Conservation (phyloP, 2,113 vertebrate genomes). For the Paraplagusia blochii region DNA sequence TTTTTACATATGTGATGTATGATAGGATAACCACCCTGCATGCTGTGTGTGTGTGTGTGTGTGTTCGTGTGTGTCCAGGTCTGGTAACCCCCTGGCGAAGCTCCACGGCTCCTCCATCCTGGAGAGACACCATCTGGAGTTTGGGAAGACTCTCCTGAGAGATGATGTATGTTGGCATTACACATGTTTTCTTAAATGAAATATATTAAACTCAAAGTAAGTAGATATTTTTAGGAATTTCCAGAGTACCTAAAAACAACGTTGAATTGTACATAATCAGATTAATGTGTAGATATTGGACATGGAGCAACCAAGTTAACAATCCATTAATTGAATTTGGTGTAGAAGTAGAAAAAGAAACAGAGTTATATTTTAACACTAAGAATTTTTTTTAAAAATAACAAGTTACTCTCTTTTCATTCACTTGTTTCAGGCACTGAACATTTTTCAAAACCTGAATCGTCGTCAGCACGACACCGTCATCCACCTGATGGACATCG, state of each 20-base stretch:
- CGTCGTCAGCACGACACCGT: conserved; percentile 76
- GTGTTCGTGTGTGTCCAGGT: conserved; percentile 56
- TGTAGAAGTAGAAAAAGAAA: too few species aligned
- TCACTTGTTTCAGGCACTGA: conserved; percentile 64
- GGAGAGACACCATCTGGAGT: conserved; percentile 81
- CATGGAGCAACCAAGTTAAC: too few species aligned
- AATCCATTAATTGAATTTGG: too few species aligned
- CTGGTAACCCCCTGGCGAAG: conserved; percentile 79
- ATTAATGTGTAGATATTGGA: too few species aligned
- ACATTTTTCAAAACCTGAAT: conserved; percentile 81
- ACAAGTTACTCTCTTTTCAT: background rate
- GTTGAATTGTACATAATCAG: too few species aligned
- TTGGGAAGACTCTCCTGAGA: conserved; percentile 78
- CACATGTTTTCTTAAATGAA: background rate
- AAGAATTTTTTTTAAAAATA: too few species aligned
- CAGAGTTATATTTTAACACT: too few species aligned
- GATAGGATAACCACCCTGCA: conserved; percentile 31
- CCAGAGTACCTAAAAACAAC: too few species aligned
- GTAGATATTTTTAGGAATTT: too few species aligned
- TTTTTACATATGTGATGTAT: conserved; percentile 46
- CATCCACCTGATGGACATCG: conserved; percentile 80
- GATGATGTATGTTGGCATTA: conserved; percentile 68
- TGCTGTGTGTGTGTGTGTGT: conserved; percentile 21
- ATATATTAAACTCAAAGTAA: too few species aligned
- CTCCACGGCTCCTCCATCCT: conserved; percentile 82